phyloP scores from a whole-genome alignment of 2,888 invertebrate species.

The Nomada lathburiana region DNA sequence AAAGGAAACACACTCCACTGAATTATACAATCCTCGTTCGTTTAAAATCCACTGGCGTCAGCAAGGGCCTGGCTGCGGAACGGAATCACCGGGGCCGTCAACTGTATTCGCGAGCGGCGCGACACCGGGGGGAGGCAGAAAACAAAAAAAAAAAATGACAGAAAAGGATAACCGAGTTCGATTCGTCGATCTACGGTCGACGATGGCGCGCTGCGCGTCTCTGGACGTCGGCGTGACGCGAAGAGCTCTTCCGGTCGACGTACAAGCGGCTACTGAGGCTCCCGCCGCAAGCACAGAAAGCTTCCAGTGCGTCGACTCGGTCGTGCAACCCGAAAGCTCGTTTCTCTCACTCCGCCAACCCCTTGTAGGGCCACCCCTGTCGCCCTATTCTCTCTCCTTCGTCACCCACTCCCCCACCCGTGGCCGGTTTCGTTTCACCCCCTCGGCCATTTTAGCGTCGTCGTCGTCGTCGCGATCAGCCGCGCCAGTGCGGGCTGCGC shows the following conservation, averaged over 20 bases:
- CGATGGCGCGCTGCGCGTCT: conserved; percentile 63
- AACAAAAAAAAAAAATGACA: conserved; percentile 12
- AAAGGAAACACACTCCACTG: no score
- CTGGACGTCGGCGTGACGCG: conserved; percentile 60
- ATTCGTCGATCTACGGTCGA: conserved; percentile 53
- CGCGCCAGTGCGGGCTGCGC: conserved; percentile 75
- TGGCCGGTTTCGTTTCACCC: conserved; percentile 40
- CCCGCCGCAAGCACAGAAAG: conserved; percentile 82
- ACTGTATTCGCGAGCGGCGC: no score
- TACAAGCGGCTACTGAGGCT: conserved; percentile 84
- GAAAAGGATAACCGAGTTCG: conserved; percentile 16
- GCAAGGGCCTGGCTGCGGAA: not conserved
- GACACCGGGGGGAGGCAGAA: not conserved
- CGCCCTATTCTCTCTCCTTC: conserved; percentile 53
- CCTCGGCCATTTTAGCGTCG: conserved; percentile 79
- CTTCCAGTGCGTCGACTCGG: conserved; percentile 84
- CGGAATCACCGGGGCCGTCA: no score
- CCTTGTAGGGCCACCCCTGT: conserved; percentile 43
- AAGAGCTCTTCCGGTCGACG: conserved; percentile 77
- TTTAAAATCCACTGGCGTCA: not conserved
- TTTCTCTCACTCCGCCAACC: conserved; percentile 49
- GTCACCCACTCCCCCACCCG: conserved; percentile 14
- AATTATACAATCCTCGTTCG: not conserved
- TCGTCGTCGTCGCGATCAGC: conserved; percentile 74
- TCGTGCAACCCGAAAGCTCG: conserved; percentile 75